These are phyloP conservation scores for Sus cebifrons DNA, from an alignment of 2,797 vertebrate species.

Conservation along the genomic window DNA sequence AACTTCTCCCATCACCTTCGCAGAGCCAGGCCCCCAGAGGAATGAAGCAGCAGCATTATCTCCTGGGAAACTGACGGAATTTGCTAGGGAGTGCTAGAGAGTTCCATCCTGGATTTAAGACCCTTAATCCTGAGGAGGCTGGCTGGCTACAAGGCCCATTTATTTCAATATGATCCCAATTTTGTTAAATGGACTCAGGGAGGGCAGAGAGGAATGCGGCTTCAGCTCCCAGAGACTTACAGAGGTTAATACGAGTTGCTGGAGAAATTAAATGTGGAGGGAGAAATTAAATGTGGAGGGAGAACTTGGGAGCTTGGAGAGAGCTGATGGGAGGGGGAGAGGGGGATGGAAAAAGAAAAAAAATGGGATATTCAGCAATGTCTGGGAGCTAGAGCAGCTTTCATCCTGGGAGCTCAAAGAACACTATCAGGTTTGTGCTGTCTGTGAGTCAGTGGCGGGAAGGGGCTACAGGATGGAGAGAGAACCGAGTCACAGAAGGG, in stretches of 20 bases:
- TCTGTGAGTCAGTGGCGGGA: background rate
- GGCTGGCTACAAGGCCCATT: constrained; percentile 73
- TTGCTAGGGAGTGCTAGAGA: constrained; percentile 64
- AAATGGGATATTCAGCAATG: background rate
- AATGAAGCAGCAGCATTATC: constrained; percentile 30
- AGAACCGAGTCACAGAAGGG: background rate
- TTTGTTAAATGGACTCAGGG: constrained; percentile 77
- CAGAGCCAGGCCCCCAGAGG: constrained; percentile 6
- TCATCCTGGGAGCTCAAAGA: background rate
- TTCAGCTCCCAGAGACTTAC: constrained; percentile 45
- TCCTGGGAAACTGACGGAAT: constrained; percentile 59
- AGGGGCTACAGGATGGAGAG: background rate
- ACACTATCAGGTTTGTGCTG: background rate
- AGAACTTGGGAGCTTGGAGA: background rate
- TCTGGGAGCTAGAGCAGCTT: background rate
- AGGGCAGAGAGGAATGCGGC: constrained; percentile 61
- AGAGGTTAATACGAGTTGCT: constrained; percentile 79
- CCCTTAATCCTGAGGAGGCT: constrained; percentile 58
- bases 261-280: constrained; percentile 67
- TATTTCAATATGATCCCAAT: constrained; percentile 78
- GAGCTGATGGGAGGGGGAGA: background rate
- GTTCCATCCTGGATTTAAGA: constrained; percentile 75
- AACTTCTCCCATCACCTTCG: background rate
- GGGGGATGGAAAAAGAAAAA: background rate
- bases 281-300: constrained; percentile 53